Evolutionary conservation across 2,888 invertebrate species (phyloP), one percentile per base, ranked within the genome.

Genomic region (Pristionchus arcanus): DNA sequence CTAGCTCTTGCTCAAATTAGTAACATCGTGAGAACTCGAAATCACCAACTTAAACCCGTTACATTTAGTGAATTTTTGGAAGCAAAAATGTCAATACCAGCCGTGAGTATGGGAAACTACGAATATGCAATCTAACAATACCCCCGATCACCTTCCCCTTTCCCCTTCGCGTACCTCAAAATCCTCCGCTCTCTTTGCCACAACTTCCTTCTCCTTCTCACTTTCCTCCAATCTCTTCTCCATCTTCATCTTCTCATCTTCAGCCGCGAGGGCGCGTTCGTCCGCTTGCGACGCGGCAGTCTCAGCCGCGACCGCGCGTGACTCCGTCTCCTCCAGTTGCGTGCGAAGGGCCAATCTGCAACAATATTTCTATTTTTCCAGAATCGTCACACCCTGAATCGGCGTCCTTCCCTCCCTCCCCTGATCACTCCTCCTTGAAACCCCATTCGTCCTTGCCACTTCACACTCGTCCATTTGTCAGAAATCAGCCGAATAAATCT

Each of bases 211-310:
- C 77, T 88, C 88, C 59, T 34, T 89, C 42, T 89, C 90, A 55
- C 88, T 28, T 63, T 90, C 90, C 16, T 91, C 88, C 31, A 92
- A 37, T 74, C 87, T 87, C 63, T 91, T 91, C 42, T 84, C 84
- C 84, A 37, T 25, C 85, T 85, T 85, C 85, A 31, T 34, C 55
- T 34, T 63, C 59, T 55, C 59, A 15, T 63, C 85, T 15, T 85
- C 85, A 25, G 15, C 85, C 34, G 37, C 59, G 85, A 59, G 59
- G 28, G 21, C 59, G n/a, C 55, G 85, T 59, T 37, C 63, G 85
- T 63, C 59, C 85, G 84, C 84, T n/a, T 59, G n/a, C 3, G 84
- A 59, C 16, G 49, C 55, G 34, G 59, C 59, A 21, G 59, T 34
- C 2, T 55, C 84, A 9, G 84, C 84, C 55, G 25, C 84, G 55